Evolutionary conservation across 2,113 vertebrate genomes (phyloP), one percentile per base, ranked within the genome.

Genomic region (Tautogolabrus adspersus): DNA sequence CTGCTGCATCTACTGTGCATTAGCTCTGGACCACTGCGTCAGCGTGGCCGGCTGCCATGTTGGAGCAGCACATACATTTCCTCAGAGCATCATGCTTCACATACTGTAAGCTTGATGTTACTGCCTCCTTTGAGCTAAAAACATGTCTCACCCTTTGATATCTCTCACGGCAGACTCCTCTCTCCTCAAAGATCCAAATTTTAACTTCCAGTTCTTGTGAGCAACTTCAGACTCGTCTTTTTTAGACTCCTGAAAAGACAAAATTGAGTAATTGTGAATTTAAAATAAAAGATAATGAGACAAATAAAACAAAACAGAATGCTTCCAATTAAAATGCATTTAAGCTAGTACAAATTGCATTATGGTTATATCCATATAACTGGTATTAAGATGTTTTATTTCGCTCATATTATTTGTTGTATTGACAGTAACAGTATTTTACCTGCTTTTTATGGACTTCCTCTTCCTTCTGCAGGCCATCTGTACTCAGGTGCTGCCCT

Each of bases 121-220:
- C 37, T 73, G 40, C 26, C 23, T 23, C 54, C 44, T 40, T 10
- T 51, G 19, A 81, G 54, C 38, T 44, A 8, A 37, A 19, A 30
- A 12, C 47, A 15, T 7, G 10, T 51, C 89, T 93, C 78, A 94
- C 93, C 92, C 64, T 12, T 75, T 77, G 44, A 0, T 26, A 5
- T 82, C 67, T 55, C 40, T 62, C 12, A 3, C 13, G 49, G 22
- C 8, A 8, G 69, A 68, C 0, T n/a, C 52, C 3, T 54, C 79
- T 82, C 59, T 89, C 74, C 46, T 81, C 15, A 90, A 55, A 56
- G 85, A 78, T 4, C 22, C 34, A 18, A 89, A 13, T 79, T 81
- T 93, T 40, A 66, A 46, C 54, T 26, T 93, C 89, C 89, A 89
- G 77, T 11, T 75, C 65, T 26, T 89, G 40, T 19, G 40, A 15